Evolutionary conservation across 2,113 vertebrate species (phyloP), one percentile per base, ranked within the genome.

Genomic region (Cryptomyrus ogoouensis): DNA sequence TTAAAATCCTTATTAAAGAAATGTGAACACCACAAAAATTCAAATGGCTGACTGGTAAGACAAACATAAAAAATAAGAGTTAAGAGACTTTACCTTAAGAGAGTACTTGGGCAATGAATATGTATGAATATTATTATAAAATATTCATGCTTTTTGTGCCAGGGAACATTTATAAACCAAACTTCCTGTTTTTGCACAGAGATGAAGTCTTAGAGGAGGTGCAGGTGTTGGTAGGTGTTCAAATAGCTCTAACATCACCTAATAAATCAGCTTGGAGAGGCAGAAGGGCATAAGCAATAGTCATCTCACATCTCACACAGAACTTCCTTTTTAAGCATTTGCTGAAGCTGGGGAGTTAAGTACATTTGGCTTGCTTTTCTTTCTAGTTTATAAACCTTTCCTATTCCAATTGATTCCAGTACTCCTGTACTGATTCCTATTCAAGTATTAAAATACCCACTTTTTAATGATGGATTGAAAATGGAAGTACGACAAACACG

Each of bases 121-220:
- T 70, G n/a, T 13, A 70, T 70, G 62, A 70, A 70, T 31, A 70
- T 70, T 31, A 70, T 70, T 70, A 89, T 89, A 47, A 83, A 19
- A 50, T 50, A 21, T 89, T 89, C 39, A 44, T 44, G 31, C 19
- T 35, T 90, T 90, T 66, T 66, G 46, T 85, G 31, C 49, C 17
- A 42, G 13, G 9, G 44, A 90, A 35, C 44, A 74, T 31, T 85
- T 84, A 86, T 58, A 52, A 83, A 53, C 17, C n/a, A 62, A 90
- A 50, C 83, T 90, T 90, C 84, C 83, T 90, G 84, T 90, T 87
- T 50, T 74, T 52, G 83, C 21, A 62, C 39, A 47, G 24, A 62
- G 42, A 85, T 31, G 56, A 87, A 13, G 52, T 66, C 56, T 86
- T 90, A 39, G 39, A 49, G 58, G 89, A 70, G 44, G n/a, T 50